These are phyloP conservation scores for Amyelois transitella DNA, from an alignment of 1,140 invertebrate genomes.

Conservation along the genomic window DNA sequence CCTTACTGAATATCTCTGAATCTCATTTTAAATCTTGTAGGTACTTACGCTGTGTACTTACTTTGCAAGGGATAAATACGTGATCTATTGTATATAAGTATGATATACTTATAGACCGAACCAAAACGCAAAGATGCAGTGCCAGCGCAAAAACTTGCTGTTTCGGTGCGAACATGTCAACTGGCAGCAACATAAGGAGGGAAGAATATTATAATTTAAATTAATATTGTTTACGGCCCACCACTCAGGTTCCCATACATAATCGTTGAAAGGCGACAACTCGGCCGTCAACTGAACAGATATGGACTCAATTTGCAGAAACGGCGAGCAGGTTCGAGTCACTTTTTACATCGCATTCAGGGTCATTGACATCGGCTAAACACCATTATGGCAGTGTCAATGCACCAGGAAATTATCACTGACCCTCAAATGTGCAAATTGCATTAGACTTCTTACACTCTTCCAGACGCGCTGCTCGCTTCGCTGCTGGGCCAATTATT, in stretches of 20 bases:
- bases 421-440: slow-evolving; percentile 17
- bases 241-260: not conserved
- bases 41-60: no score
- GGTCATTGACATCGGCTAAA: slow-evolving; percentile 54
- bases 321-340: slow-evolving; percentile 48
- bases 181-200: not conserved
- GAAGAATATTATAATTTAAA: not conserved
- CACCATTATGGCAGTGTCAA: slow-evolving; percentile 38
- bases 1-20: no score
- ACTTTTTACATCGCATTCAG: slow-evolving; percentile 49
- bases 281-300: slow-evolving; percentile 8
- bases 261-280: not conserved
- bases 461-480: no score
- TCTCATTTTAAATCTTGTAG: no score
- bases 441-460: no score
- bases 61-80: no score
- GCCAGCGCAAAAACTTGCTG: no score
- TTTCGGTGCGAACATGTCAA: no score
- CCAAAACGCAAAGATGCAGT: no score
- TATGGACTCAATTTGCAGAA: slow-evolving; percentile 67
- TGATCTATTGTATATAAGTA: no score
- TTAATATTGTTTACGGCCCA: not conserved
- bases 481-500: no score
- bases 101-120: no score
- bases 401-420: slow-evolving; percentile 39